phyloP scores from a whole-genome alignment of 1,140 invertebrate genomes.

The Scaptomyza graminum region DNA sequence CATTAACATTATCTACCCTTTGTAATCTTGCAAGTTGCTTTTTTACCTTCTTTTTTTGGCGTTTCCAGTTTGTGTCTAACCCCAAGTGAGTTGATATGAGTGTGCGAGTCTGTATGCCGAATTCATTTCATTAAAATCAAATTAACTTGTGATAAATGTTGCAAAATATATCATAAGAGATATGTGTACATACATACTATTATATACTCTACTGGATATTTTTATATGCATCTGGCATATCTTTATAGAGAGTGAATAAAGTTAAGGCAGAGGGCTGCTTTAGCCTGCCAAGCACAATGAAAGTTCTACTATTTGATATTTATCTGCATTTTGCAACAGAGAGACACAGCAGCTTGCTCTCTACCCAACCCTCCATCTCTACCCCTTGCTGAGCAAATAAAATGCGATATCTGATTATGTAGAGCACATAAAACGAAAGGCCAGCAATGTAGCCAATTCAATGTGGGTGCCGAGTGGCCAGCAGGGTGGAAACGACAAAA shows the following conservation, averaged over 20 bases:
- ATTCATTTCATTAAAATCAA: slow-evolving; percentile 83
- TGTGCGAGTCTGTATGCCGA: slow-evolving; percentile 42
- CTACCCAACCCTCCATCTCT: not conserved
- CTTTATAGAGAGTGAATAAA: not conserved
- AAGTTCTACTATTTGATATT: slow-evolving; percentile 80
- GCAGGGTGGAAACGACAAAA: slow-evolving; percentile 43
- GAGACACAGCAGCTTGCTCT: slow-evolving; percentile 1
- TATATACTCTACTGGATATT: slow-evolving; percentile 6
- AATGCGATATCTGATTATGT: slow-evolving; percentile 79
- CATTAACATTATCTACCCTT: slow-evolving; percentile 82
- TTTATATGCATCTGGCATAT: slow-evolving; percentile 10
- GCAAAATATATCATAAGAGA: slow-evolving; percentile 76
- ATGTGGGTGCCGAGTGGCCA: slow-evolving; percentile 23
- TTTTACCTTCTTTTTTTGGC: slow-evolving; percentile 23
- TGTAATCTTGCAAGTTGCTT: slow-evolving; percentile 62
- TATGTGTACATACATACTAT: not conserved
- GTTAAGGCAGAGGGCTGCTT: slow-evolving; percentile 4
- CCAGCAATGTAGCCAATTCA: slow-evolving; percentile 27
- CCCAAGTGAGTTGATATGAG: not conserved
- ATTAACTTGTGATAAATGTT: slow-evolving; percentile 82
- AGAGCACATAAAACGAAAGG: slow-evolving; percentile 67
- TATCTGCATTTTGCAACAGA: slow-evolving; percentile 67
- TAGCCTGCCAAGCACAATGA: slow-evolving; percentile 55
- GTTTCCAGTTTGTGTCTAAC: slow-evolving; percentile 62
- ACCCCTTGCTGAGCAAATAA: slow-evolving; percentile 63